These are phyloP conservation scores for Scaptomyza hsui DNA, from an alignment of 1,140 invertebrate genomes.

Conservation along the genomic window DNA sequence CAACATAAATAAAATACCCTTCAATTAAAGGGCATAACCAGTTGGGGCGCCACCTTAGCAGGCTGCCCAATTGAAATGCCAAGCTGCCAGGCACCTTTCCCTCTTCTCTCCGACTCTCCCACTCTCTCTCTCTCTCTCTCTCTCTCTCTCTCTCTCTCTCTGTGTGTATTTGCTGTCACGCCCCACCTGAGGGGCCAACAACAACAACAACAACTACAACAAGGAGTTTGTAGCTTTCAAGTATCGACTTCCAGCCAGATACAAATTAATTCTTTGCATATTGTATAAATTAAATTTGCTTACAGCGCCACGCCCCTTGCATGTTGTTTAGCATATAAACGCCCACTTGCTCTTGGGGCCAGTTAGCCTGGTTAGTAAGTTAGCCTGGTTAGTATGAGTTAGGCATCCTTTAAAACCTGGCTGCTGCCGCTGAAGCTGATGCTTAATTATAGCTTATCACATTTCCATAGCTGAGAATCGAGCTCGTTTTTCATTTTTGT, in stretches of 20 bases:
- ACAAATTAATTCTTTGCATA: slow-evolving; percentile 83
- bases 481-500: slow-evolving; percentile 82
- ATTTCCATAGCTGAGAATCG: slow-evolving; percentile 78
- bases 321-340: slow-evolving; percentile 83
- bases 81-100: slow-evolving; percentile 64
- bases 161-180: slow-evolving; percentile 36
- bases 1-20: not conserved
- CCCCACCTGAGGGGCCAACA: slow-evolving; percentile 23
- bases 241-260: slow-evolving; percentile 16
- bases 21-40: slow-evolving; percentile 10
- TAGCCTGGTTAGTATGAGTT: not conserved
- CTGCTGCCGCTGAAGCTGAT: slow-evolving; percentile 51
- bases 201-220: not conserved
- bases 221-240: not conserved
- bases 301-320: slow-evolving; percentile 78
- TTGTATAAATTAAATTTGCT: slow-evolving; percentile 83
- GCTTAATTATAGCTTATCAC: slow-evolving; percentile 83
- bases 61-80: slow-evolving; percentile 76
- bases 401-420: slow-evolving; percentile 54
- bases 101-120: no score
- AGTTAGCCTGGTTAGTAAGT: slow-evolving; percentile 4
- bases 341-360: slow-evolving; percentile 44
- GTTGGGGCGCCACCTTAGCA: slow-evolving; percentile 70
- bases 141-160: not conserved
- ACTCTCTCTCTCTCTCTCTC: no score